These are phyloP conservation scores for Syrrhaptes paradoxus DNA, from an alignment of 2,113 vertebrate species.

Conservation along the genomic window DNA sequence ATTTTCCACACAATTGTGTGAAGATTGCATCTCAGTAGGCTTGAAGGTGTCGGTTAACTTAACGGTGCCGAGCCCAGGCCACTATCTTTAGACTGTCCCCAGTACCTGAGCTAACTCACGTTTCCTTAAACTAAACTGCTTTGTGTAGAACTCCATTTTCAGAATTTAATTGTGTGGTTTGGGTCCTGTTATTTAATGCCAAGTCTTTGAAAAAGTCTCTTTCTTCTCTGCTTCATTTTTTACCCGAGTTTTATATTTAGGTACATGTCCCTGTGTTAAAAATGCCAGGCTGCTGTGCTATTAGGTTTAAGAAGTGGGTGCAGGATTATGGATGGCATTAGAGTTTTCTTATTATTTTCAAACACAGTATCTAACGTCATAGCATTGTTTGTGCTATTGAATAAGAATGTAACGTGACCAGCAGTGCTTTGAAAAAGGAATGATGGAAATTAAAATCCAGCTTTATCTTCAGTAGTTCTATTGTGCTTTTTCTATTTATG, in stretches of 20 bases:
- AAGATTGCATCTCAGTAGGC: neutral
- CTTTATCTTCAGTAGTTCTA: neutral
- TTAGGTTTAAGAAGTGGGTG: neutral
- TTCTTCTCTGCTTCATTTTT: neutral
- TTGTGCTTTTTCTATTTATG: constrained; percentile 10
- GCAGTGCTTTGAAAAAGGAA: neutral
- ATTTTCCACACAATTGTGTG: neutral
- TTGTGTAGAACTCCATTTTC: neutral
- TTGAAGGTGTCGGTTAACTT: neutral
- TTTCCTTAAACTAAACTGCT: neutral
- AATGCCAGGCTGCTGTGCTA: neutral
- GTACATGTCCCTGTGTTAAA: neutral
- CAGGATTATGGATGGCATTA: neutral
- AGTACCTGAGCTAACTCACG: neutral
- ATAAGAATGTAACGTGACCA: neutral
- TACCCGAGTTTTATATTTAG: neutral
- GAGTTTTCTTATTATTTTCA: neutral
- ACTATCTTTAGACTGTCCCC: neutral
- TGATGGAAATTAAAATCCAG: constrained; percentile 11
- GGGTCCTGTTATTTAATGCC: neutral
- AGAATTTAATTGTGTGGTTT: neutral
- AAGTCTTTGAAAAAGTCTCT: neutral
- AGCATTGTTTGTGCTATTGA: neutral
- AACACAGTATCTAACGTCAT: neutral
- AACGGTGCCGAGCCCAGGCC: neutral